Base-by-base conservation (phyloP, 2,797 vertebrate genomes). In the Halcyon leucocephala region DNA sequence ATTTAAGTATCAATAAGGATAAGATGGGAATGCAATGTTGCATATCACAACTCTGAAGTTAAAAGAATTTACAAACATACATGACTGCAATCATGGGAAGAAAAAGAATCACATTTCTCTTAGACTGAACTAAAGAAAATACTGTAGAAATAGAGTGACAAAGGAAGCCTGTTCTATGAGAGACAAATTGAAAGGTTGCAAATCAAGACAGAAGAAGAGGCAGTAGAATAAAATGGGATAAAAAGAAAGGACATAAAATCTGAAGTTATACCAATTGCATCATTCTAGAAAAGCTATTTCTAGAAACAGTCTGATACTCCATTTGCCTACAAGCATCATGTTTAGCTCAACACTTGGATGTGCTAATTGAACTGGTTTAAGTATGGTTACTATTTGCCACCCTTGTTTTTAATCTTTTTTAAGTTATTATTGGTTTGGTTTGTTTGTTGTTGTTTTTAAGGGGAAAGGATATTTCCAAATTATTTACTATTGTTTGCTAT, bases 371-470 rank as follows among this genome's bases (percentile, higher is more conserved):
- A 48, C 6, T 55, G 8, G 19, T 91, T 76, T 25, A 78, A 52
- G 37, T 49, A 26, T 1, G 51, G 35, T 52, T 26, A 25, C 4
- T 35, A 3, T 33, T 14, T 78, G 44, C 18, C 21, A 57, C 7
- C 3, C 17, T 73, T 39, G 3, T 3, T 64, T 51, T 82, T 46
- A 64, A 33, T 57, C 1, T 55, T 33, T 6, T 54, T 41, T 61
- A 82, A 25, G 48, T 1, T 26, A 9, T 37, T 11, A 0, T 0
- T 2, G 41, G 16, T 42, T 42, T 42, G 16, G 21, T 46, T 46
- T 73, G 62, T 67, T 17, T 66, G 2, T 5, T 78, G 3, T 5
- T 84, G 1, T 41, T 88, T 90, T 66, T 42, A 62, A 62, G 70
- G 3, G 1, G 21, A 74, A 81, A 58, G 2, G 4, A 20, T 73